Percentiles rank a stretch among this genome's conserved stretches.
Evolutionary conservation across 2,113 vertebrate genomes (phyloP).

Genomic region (Lathamus discolor): DNA sequence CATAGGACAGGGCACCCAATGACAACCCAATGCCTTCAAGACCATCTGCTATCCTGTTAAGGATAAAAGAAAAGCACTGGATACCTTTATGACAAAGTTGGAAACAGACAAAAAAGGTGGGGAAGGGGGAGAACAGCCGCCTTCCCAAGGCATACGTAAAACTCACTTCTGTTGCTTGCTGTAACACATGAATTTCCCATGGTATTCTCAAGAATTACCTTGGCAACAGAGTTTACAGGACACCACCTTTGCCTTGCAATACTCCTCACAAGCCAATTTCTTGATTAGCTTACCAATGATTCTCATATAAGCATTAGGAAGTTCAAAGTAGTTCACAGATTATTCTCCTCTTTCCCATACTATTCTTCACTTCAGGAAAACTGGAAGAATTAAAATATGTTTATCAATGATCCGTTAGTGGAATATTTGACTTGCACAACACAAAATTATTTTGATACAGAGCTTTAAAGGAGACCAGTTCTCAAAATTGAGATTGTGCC

Average conservation of each 20-base stretch:
- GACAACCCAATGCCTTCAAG: not conserved
- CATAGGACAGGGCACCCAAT: not conserved
- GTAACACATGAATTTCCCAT: not conserved
- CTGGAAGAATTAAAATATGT: not conserved
- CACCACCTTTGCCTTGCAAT: rapidly evolving
- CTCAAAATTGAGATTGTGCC: not conserved
- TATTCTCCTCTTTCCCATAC: not conserved
- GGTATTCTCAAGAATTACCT: not conserved
- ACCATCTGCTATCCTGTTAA: not conserved
- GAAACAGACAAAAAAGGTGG: not conserved
- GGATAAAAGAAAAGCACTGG: not conserved
- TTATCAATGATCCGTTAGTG: not conserved
- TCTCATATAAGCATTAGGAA: not conserved
- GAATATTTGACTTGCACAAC: not conserved
- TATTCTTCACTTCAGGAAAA: not conserved
- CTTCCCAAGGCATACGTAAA: not conserved
- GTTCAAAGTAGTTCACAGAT: not conserved
- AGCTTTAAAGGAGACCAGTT: not conserved
- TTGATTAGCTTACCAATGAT: not conserved
- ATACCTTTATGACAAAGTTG: not conserved
- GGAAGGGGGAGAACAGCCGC: not conserved
- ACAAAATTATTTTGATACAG: not conserved
- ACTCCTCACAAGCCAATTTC: not conserved
- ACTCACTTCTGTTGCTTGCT: not conserved
- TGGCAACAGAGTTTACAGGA: not conserved